phyloP scores from a whole-genome alignment of 2,797 vertebrate genomes.

The Xenops minutus region DNA sequence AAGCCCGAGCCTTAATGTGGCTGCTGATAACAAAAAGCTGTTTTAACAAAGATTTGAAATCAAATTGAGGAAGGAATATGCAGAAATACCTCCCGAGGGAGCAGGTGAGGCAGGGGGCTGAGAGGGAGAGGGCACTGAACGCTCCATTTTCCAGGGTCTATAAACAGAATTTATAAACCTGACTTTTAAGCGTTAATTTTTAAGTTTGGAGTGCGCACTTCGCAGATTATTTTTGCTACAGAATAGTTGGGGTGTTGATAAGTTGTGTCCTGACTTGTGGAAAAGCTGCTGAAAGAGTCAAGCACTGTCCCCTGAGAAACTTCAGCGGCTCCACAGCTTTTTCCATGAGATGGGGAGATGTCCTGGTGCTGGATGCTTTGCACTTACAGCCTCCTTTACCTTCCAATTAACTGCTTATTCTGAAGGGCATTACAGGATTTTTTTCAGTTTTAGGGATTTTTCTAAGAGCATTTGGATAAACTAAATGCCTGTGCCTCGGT shows the following conservation, averaged over 20 bases:
- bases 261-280: neutral
- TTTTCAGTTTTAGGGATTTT: neutral
- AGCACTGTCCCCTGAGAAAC: neutral
- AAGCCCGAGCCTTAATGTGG: neutral
- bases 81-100: neutral
- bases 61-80: neutral
- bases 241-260: neutral
- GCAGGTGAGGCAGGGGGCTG: slow-evolving; percentile 1
- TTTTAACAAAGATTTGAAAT: neutral
- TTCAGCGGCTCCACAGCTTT: neutral
- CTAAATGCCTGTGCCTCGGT: neutral
- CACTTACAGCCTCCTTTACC: fast-evolving
- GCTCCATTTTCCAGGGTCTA: fast-evolving
- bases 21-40: neutral
- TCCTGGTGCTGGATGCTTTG: neutral
- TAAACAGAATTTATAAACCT: neutral
- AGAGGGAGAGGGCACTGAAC: neutral
- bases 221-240: neutral
- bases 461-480: neutral
- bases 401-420: neutral
- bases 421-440: neutral
- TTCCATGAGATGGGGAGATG: neutral
- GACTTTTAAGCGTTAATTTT: neutral
- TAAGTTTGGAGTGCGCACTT: neutral
- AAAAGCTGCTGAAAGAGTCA: neutral